Evolutionary conservation across 2,888 invertebrate genomes (phyloP), one percentile per base, ranked within the genome.

Genomic region (Cosmorhoe ocellata): DNA sequence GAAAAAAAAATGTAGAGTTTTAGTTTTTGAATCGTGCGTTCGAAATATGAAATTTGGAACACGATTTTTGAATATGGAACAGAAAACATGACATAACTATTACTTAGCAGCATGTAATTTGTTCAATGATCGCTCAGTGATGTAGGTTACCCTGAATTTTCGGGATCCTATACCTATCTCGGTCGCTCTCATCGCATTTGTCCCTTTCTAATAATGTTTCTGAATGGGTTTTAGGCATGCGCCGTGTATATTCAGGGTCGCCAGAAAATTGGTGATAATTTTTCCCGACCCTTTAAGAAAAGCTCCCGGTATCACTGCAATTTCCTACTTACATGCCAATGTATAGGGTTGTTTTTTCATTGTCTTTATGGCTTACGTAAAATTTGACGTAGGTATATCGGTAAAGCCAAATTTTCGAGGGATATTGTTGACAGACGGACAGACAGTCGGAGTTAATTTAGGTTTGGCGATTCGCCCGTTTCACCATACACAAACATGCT

Each of bases 221-320:
- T 84, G 74, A 87, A 88, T 86, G 83, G 76, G 70, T 64, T 63
- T 71, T 69, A 79, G 66, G 71, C 86, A 85, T 87, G 88, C 88
- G 88, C 87, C 44, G 51, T 76, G 49, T 45, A 58, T 41, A 50
- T 58, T 58, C 58, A 60, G 56, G 58, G 58, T 58, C 58, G 56
- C 39, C 37, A 26, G 55, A 58, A 56, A 58, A 58, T 61, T 58
- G 50, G 52, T 53, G 58, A 61, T 61, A 61, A 61, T 56, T 61
- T 55, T 56, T 42, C 50, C 39, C 37, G 52, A 50, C 56, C 50
- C 24, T 43, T 50, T 46, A 46, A 50, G 38, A 41, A 34, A 47
- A 37, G 12, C 31, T 31, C 24, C 45, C 24, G 27, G 27, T 48
- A 27, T 26, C 40, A 34, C 22, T 32, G 33, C 6, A 55, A 48